Percentiles rank a stretch among this genome's conserved stretches.
phyloP scores from a whole-genome alignment of 2,113 vertebrate species.

The Rhinolophus ferrumequinum region DNA sequence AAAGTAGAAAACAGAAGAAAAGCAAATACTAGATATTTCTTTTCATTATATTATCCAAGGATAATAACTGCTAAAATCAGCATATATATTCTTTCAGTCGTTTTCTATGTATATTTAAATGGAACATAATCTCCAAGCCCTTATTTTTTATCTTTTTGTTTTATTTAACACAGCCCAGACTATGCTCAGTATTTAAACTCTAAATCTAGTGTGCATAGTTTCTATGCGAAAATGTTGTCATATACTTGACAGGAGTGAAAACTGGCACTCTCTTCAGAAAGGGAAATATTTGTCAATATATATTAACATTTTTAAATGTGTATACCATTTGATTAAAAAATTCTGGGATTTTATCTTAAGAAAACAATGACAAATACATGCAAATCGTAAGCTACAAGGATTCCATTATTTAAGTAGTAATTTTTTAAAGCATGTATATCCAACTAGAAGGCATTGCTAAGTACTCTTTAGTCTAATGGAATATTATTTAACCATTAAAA shows the following conservation, averaged over 20 bases:
- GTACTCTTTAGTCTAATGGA: not conserved
- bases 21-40: not conserved
- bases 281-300: not conserved
- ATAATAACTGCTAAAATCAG: not conserved
- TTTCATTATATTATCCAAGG: not conserved
- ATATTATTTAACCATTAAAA: not conserved
- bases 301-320: not conserved
- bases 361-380: not conserved
- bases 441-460: not conserved
- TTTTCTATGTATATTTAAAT: not conserved
- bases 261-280: not conserved
- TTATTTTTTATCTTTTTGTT: not conserved
- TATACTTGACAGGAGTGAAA: not conserved
- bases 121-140: not conserved
- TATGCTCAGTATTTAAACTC: not conserved
- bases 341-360: not conserved
- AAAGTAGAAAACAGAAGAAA: not conserved
- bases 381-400: not conserved
- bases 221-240: not conserved
- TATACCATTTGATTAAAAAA: not conserved
- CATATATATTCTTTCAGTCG: not conserved
- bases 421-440: not conserved
- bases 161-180: not conserved
- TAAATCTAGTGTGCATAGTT: not conserved
- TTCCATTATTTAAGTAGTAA: not conserved